Evolutionary conservation across 2,797 vertebrate genomes (phyloP).

Genomic region (Chaunax sp.): DNA sequence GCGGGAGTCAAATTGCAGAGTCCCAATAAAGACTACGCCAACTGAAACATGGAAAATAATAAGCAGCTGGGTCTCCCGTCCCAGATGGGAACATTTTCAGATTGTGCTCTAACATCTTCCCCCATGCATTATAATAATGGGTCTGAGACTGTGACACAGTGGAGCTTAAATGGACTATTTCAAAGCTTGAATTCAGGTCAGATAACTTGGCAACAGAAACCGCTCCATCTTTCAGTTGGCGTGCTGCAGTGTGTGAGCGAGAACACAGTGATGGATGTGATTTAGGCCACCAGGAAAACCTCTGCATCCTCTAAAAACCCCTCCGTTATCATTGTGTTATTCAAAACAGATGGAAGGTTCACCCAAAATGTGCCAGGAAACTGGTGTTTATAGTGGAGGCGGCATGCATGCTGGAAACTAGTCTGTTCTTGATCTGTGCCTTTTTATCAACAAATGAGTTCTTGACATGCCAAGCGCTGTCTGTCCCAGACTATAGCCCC

Average conservation of each 20-base stretch:
- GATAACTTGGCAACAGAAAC: slow-evolving; percentile 12
- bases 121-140: slow-evolving; percentile 48
- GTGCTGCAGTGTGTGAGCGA: background rate
- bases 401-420: slow-evolving; percentile 41
- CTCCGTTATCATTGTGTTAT: slow-evolving; percentile 34
- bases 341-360: slow-evolving; percentile 46
- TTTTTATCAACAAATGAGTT: slow-evolving; percentile 71
- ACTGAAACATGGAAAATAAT: slow-evolving; percentile 61
- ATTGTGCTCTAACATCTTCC: slow-evolving; percentile 40
- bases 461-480: slow-evolving; percentile 45
- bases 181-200: slow-evolving; percentile 42
- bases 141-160: slow-evolving; percentile 42
- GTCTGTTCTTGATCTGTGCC: slow-evolving; percentile 79
- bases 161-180: slow-evolving; percentile 50
- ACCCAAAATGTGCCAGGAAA: slow-evolving; percentile 53
- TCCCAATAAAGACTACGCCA: slow-evolving; percentile 59
- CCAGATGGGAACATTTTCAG: slow-evolving; percentile 68
- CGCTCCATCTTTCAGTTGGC: slow-evolving; percentile 22
- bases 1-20: slow-evolving; percentile 66
- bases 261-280: slow-evolving; percentile 32
- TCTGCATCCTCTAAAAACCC: slow-evolving; percentile 28
- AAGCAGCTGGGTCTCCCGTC: slow-evolving; percentile 65
- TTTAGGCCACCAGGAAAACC: slow-evolving; percentile 26
- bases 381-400: slow-evolving; percentile 39
- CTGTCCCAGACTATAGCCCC: slow-evolving; percentile 34